Base-by-base conservation (phyloP, 2,888 invertebrate genomes). In the Orgyia antiqua region DNA sequence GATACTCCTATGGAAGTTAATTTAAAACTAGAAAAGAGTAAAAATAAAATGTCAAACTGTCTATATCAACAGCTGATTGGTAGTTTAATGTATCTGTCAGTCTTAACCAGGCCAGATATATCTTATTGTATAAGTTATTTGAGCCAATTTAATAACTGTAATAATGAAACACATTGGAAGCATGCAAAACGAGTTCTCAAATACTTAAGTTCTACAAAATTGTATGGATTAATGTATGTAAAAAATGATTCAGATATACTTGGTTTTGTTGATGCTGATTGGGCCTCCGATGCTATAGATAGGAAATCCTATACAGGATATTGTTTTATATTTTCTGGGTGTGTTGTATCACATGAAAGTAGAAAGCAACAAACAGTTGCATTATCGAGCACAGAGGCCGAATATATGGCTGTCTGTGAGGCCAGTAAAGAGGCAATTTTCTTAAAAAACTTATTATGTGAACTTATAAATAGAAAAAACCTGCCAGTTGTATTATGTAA, bases 1-100 rank as follows among this genome's bases (percentile, higher is more conserved):
- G 20, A 20, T 2, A 58, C 53, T 12, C 53, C 51, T 4, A 51
- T 55, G 24, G 53, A 53, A 15, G 1, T n/a, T 33, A 44, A 40
- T 27, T 36, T 53, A 24, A 42, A 46, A 12, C n/a, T n/a, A n/a
- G n/a, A n/a, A n/a, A n/a, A n/a, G n/a, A n/a, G n/a, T n/a, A n/a
- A n/a, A n/a, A n/a, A n/a, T n/a, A n/a, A n/a, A n/a, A n/a, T n/a
- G n/a, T n/a, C n/a, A n/a, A n/a, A n/a, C n/a, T n/a, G n/a, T n/a
- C n/a, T n/a, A n/a, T n/a, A n/a, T n/a, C n/a, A n/a, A n/a, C n/a
- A n/a, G n/a, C n/a, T n/a, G n/a, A n/a, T n/a, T n/a, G n/a, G n/a
- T n/a, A n/a, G n/a, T n/a, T n/a, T n/a, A n/a, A n/a, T n/a, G n/a
- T n/a, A n/a, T n/a, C n/a, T n/a, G n/a, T n/a, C n/a, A n/a, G n/a